Conservation (phyloP, 1,140 invertebrate species). For the Propsilocerus akamusi region DNA sequence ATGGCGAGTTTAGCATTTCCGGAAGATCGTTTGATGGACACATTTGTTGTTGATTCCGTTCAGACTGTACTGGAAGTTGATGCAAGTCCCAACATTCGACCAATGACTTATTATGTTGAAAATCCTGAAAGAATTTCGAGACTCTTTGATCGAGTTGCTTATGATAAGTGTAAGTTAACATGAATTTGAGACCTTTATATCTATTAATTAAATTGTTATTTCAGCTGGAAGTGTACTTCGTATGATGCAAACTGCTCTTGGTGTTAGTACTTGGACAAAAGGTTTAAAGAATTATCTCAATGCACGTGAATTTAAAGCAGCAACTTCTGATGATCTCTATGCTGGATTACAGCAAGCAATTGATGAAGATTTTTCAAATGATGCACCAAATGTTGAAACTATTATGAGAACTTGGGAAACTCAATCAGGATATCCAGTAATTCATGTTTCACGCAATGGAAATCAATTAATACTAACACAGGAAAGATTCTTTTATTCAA, state of each 20-base stretch:
- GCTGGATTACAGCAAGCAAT: neutral
- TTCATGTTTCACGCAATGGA: neutral
- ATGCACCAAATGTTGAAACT: neutral
- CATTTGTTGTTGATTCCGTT: conserved; percentile 36
- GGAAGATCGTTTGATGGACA: conserved; percentile 29
- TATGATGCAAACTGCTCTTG: conserved; percentile 88
- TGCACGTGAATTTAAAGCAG: neutral
- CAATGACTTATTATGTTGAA: conserved; percentile 41
- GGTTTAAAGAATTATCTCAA: neutral
- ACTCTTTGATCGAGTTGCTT: conserved; percentile 53
- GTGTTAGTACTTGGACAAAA: conserved; percentile 55
- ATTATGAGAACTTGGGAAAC: conserved; percentile 1
- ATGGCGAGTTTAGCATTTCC: conserved; percentile 10
- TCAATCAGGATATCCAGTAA: neutral
- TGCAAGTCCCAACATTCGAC: conserved; percentile 28
- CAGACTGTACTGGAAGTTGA: conserved; percentile 15
- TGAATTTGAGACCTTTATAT: neutral
- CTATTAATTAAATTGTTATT: conserved; percentile 8
- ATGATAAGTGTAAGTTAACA: conserved; percentile 27
- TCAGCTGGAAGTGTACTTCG: conserved; percentile 49
- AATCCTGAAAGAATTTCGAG: conserved; percentile 40
- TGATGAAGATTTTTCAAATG: neutral
- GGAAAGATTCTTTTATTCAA: neutral
- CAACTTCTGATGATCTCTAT: neutral
- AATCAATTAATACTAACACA: neutral